phyloP scores from a whole-genome alignment of 2,113 vertebrate genomes.

The Nyctereutes procyonoides region DNA sequence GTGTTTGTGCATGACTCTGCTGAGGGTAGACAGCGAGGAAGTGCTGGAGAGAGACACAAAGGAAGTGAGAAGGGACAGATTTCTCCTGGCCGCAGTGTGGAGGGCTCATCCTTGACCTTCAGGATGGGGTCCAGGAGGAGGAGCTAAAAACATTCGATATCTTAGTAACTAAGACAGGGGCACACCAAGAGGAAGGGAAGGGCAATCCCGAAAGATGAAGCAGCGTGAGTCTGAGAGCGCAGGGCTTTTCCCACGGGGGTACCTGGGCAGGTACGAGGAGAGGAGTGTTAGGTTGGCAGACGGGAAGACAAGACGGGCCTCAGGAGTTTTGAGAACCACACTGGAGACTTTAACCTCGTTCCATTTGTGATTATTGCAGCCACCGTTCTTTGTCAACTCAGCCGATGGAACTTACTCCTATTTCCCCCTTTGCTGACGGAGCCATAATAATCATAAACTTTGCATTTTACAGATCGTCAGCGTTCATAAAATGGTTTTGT shows the following conservation, averaged over 20 bases:
- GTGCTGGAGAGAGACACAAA: neutral
- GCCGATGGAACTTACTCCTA: neutral
- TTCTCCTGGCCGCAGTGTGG: neutral
- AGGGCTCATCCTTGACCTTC: neutral
- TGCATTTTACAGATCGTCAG: neutral
- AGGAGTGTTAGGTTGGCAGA: neutral
- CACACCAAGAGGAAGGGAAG: neutral
- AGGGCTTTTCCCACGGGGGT: neutral
- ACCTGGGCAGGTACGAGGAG: fast-evolving
- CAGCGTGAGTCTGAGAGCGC: neutral
- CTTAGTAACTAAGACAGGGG: neutral
- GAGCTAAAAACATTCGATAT: neutral
- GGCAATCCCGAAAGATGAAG: neutral
- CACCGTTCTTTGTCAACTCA: neutral
- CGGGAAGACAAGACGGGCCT: neutral
- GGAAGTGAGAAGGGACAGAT: neutral
- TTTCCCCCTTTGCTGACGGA: neutral
- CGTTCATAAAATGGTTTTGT: neutral
- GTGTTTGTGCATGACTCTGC: neutral
- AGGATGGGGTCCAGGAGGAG: neutral
- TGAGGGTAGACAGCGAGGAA: neutral
- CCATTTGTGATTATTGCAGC: neutral
- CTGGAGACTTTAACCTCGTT: neutral
- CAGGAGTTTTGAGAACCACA: neutral
- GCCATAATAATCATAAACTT: neutral